phyloP scores from a whole-genome alignment of 2,888 invertebrate species.

The Diarsia mendica region DNA sequence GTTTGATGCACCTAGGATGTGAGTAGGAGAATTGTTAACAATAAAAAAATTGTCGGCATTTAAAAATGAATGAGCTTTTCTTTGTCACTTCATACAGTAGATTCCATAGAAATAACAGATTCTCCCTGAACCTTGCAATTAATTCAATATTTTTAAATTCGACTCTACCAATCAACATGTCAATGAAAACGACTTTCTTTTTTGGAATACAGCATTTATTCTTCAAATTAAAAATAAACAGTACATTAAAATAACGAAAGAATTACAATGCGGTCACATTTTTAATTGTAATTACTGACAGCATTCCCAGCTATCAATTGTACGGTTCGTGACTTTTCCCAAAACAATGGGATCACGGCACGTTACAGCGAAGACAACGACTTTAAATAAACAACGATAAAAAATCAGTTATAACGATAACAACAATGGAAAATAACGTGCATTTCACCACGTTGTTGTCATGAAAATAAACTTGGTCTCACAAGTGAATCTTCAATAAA shows the following conservation, averaged over 20 bases:
- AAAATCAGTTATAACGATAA: slow-evolving; percentile 72
- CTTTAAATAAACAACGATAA: slow-evolving; percentile 80
- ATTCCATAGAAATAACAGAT: neutral
- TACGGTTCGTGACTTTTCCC: slow-evolving; percentile 85
- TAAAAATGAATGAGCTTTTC: neutral
- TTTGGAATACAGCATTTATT: slow-evolving; percentile 20
- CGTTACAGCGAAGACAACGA: slow-evolving; percentile 77
- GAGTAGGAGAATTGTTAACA: neutral
- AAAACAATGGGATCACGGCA: slow-evolving; percentile 85
- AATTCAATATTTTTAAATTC: neutral
- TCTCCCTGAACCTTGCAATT: neutral
- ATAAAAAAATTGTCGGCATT: neutral
- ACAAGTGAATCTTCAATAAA: slow-evolving; percentile 1
- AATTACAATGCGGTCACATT: slow-evolving; percentile 71
- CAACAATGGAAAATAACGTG: slow-evolving; percentile 70
- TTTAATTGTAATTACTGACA: slow-evolving; percentile 80
- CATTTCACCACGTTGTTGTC: slow-evolving; percentile 51
- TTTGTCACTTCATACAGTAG: neutral
- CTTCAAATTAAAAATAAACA: slow-evolving; percentile 66
- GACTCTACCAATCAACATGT: neutral
- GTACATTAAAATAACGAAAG: slow-evolving; percentile 64
- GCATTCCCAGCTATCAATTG: slow-evolving; percentile 79
- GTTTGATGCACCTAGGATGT: neutral
- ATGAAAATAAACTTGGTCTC: slow-evolving; percentile 27
- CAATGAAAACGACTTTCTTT: slow-evolving; percentile 5